These are phyloP conservation scores for Eupristina koningsbergeri DNA, from an alignment of 1,140 invertebrate species.

Conservation along the genomic window DNA sequence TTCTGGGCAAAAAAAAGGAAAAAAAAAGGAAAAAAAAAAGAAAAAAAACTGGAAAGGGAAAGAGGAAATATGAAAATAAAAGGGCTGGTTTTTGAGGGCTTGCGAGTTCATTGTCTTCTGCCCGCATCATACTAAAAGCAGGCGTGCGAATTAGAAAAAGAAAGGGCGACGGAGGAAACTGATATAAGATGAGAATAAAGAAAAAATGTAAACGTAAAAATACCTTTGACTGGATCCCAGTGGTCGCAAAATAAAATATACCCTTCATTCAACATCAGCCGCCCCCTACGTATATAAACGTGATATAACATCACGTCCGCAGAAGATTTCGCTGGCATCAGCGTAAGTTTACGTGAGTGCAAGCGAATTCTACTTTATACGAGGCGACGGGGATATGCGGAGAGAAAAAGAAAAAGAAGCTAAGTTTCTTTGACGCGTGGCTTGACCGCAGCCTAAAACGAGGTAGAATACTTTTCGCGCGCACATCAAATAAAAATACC, in stretches of 20 bases:
- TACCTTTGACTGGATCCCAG: background rate
- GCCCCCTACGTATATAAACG: background rate
- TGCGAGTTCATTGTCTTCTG: constrained; percentile 36
- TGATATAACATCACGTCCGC: constrained; percentile 38
- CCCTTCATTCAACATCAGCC: background rate
- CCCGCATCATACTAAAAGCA: constrained; percentile 12
- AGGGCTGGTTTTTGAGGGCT: constrained; percentile 37
- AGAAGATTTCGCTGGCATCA: background rate
- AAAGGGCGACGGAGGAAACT: background rate
- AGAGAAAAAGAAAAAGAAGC: too few relatives aligned
- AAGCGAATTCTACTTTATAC: background rate
- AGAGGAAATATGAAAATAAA: constrained; percentile 27
- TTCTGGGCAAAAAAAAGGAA: background rate
- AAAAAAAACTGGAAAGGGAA: background rate
- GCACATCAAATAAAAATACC: too few relatives aligned
- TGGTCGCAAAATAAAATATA: background rate
- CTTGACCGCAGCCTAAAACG: background rate
- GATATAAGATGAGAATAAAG: background rate
- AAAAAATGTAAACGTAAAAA: constrained; percentile 17
- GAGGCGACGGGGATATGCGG: constrained; percentile 30
- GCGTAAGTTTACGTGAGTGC: background rate
- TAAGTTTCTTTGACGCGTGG: background rate
- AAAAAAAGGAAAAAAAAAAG: constrained; percentile 28
- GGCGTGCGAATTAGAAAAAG: background rate
- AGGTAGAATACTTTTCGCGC: background rate